Percentiles rank a stretch among this genome's conserved stretches.
These are phyloP conservation scores for Psittacus erithacus DNA, from an alignment of 2,113 vertebrate species.

Conservation along the genomic window DNA sequence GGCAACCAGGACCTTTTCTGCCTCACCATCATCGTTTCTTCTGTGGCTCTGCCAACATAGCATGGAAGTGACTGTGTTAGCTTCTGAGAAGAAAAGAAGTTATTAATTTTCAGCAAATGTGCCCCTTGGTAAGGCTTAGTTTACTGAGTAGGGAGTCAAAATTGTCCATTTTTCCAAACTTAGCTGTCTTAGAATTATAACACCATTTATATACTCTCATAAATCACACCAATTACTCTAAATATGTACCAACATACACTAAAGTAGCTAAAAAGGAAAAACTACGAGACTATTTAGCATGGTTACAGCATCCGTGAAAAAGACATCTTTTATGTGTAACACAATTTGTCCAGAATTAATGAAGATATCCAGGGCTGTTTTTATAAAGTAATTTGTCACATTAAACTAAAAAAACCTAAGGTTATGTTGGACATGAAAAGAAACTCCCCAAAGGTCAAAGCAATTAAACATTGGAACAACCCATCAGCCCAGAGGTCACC, in stretches of 20 bases:
- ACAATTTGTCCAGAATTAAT: conserved; percentile 68
- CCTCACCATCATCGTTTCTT: neutral
- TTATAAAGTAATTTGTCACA: conserved; percentile 69
- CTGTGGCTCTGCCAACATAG: neutral
- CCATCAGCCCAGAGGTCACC: conserved; percentile 49
- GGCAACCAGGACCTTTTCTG: neutral
- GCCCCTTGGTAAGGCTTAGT: neutral
- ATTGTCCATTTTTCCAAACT: neutral
- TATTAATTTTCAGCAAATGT: neutral
- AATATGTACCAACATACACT: conserved; percentile 3
- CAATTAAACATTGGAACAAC: conserved; percentile 70
- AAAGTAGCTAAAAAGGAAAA: conserved; percentile 39
- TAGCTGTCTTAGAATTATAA: neutral
- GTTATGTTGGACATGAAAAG: conserved; percentile 68
- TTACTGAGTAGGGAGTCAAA: neutral
- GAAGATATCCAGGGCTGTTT: conserved; percentile 63
- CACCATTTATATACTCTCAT: neutral
- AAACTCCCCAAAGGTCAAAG: conserved; percentile 65
- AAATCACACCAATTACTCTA: conserved; percentile 27
- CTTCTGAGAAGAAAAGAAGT: neutral
- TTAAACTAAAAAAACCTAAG: conserved; percentile 59
- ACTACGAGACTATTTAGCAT: conserved; percentile 33
- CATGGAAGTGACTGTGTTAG: neutral
- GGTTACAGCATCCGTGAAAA: conserved; percentile 49
- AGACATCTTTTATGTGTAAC: conserved; percentile 60